Conservation (phyloP, 1,140 invertebrate genomes). For the Lucilia sericata region DNA sequence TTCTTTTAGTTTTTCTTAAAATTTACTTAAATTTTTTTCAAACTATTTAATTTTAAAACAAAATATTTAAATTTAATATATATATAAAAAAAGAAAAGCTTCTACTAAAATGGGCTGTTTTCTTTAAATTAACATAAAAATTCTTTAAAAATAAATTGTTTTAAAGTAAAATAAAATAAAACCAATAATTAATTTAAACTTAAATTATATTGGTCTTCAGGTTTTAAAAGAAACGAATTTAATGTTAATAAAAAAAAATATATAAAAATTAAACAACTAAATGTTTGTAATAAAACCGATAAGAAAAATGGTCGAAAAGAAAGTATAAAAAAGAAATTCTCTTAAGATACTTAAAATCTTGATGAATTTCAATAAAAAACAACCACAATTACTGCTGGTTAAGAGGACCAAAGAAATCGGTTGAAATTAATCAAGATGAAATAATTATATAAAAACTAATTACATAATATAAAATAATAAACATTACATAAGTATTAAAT, state of each 20-base stretch:
- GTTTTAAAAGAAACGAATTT: conserved; percentile 44
- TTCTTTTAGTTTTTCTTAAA: conserved; percentile 9
- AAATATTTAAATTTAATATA: conserved; percentile 4
- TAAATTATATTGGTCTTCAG: conserved; percentile 41
- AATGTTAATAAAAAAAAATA: conserved; percentile 25
- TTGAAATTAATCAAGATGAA: conserved; percentile 18
- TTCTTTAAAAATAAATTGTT: not conserved
- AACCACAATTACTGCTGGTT: conserved; percentile 31
- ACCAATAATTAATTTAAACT: conserved; percentile 25
- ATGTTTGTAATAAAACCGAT: not conserved
- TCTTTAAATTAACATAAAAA: not conserved
- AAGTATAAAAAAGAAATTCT: not conserved
- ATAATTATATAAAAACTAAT: conserved; percentile 16
- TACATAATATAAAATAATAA: not conserved
- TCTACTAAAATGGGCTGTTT: conserved; percentile 19
- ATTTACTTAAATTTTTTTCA: not conserved
- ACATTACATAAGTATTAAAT: not conserved
- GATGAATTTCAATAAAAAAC: not conserved
- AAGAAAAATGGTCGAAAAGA: not conserved
- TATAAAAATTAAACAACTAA: not conserved
- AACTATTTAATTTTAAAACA: not conserved
- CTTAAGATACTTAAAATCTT: not conserved
- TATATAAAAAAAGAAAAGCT: conserved; percentile 22
- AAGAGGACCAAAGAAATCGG: conserved; percentile 42
- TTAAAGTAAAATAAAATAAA: not conserved